These are phyloP conservation scores for Calameuta filiformis DNA, from an alignment of 2,888 invertebrate species.

Conservation along the genomic window DNA sequence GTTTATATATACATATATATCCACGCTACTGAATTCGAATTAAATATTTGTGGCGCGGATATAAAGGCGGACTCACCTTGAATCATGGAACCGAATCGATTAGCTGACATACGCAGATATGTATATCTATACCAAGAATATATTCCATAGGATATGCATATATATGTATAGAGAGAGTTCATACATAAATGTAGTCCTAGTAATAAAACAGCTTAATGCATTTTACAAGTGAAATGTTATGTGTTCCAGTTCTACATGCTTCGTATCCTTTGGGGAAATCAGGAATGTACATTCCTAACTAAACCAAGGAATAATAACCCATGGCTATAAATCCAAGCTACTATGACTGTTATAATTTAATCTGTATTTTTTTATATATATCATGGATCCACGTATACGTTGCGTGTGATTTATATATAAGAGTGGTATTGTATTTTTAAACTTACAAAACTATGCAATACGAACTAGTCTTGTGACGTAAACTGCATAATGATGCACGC, in stretches of 20 bases:
- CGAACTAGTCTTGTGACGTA: background rate
- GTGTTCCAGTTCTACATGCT: background rate
- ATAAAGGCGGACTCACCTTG: background rate
- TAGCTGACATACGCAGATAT: background rate
- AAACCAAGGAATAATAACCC: background rate
- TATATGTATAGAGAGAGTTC: background rate
- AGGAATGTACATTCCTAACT: conserved; percentile 10
- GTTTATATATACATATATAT: no score
- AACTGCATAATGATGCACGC: background rate
- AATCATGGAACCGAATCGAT: background rate
- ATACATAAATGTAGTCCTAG: background rate
- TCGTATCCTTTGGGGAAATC: conserved; percentile 7
- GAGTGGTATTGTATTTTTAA: background rate
- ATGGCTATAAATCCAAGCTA: background rate
- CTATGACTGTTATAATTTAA: background rate
- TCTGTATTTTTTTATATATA: background rate
- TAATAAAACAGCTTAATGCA: background rate
- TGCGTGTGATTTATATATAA: background rate
- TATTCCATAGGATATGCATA: background rate
- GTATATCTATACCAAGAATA: background rate
- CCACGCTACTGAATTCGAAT: background rate
- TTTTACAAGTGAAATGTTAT: conserved; percentile 11
- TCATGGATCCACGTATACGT: background rate
- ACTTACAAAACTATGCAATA: background rate
- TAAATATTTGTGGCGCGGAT: background rate